Conservation (phyloP, 2,888 invertebrate species). For the Spodoptera exigua region DNA sequence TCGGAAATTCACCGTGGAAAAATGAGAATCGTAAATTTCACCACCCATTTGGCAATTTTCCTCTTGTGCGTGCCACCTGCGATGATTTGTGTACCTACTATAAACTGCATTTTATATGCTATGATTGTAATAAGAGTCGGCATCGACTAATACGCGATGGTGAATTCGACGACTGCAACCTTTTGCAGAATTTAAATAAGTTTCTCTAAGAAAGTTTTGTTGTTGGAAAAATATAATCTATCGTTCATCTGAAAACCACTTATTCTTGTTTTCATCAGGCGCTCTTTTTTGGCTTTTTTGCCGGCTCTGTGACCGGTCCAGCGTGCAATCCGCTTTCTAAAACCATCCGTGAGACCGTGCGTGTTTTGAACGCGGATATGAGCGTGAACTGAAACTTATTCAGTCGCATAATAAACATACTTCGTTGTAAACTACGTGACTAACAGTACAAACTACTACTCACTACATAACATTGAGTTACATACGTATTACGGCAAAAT, state of each 20-base stretch:
- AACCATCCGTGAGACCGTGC: conserved; percentile 74
- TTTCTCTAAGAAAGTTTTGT: conserved; percentile 21
- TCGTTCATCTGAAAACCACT: conserved; percentile 31
- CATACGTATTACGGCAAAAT: conserved; percentile 32
- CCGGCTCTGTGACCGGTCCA: conserved; percentile 76
- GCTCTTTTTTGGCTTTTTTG: conserved; percentile 74
- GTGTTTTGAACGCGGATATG: conserved; percentile 83
- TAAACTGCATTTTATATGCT: conserved; percentile 18
- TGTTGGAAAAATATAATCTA: conserved; percentile 27
- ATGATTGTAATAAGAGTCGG: conserved; percentile 27
- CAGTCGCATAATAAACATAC: conserved; percentile 55
- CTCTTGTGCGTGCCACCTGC: conserved; percentile 44
- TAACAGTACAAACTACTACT: conserved; percentile 17
- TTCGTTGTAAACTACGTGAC: conserved; percentile 35
- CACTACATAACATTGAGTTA: conserved; percentile 33
- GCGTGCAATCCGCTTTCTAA: conserved; percentile 85
- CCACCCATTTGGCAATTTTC: conserved; percentile 63
- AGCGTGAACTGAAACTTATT: conserved; percentile 66
- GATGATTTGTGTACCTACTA: conserved; percentile 21
- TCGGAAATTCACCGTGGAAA: conserved; percentile 81
- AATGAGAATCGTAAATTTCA: conserved; percentile 72
- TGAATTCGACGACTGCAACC: conserved; percentile 1
- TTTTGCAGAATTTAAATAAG: too few relatives aligned
- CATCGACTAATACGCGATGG: conserved; percentile 11
- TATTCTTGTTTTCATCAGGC: conserved; percentile 62